phyloP scores from a whole-genome alignment of 2,797 vertebrate species.

The Ispidina lecontei region DNA sequence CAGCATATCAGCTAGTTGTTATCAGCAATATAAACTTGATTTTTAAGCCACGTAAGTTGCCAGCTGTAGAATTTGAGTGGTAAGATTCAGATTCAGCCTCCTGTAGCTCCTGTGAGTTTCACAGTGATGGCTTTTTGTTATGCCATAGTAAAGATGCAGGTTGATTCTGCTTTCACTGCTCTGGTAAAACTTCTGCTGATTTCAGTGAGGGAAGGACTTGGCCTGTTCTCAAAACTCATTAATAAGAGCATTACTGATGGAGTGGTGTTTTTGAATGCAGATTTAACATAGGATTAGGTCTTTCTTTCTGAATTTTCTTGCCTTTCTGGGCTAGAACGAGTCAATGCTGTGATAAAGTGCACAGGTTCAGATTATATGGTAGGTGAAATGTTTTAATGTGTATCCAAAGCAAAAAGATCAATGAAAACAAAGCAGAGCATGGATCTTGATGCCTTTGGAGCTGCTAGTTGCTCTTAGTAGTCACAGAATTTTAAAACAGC shows the following conservation, averaged over 20 bases:
- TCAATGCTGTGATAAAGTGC: background rate
- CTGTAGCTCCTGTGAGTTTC: background rate
- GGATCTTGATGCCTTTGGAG: background rate
- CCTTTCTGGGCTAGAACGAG: background rate
- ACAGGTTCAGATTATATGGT: background rate
- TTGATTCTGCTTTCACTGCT: background rate
- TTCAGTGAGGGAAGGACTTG: background rate
- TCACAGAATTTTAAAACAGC: background rate
- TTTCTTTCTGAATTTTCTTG: background rate
- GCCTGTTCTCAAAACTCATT: background rate
- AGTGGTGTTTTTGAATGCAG: background rate
- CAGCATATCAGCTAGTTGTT: background rate
- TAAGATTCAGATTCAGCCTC: background rate
- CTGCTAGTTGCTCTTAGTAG: background rate
- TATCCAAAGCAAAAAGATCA: background rate
- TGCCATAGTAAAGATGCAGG: background rate
- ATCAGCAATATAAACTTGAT: background rate
- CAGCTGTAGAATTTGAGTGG: background rate
- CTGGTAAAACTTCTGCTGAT: background rate
- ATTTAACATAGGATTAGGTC: background rate
- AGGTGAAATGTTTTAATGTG: background rate
- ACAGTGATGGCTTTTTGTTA: background rate
- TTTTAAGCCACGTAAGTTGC: background rate
- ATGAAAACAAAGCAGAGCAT: background rate
- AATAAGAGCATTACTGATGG: background rate